phyloP scores from a whole-genome alignment of 2,888 invertebrate genomes.

The Saturnia japonica region DNA sequence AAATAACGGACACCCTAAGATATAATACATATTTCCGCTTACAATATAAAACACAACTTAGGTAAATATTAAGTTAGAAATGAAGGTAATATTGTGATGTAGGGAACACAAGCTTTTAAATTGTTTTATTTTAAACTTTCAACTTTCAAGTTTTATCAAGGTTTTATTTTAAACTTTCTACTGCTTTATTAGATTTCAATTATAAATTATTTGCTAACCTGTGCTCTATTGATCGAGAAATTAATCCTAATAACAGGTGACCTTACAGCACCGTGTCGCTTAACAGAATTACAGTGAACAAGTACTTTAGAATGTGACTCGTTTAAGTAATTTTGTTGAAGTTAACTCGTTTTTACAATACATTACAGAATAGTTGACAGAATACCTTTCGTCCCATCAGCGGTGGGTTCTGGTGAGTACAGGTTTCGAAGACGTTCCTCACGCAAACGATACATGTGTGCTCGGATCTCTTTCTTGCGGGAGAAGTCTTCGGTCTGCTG shows the following conservation, averaged over 20 bases:
- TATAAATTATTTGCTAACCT: too few species aligned
- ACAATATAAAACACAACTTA: neutral
- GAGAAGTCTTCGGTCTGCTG: conserved; percentile 93
- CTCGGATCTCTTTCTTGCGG: conserved; percentile 92
- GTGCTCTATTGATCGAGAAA: too few species aligned
- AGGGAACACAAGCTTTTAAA: too few species aligned
- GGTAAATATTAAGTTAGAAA: too few species aligned
- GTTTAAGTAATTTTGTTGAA: neutral
- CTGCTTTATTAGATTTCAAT: too few species aligned
- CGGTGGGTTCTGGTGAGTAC: conserved; percentile 81
- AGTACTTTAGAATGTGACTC: neutral
- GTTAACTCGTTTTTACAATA: neutral
- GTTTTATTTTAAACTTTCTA: too few species aligned
- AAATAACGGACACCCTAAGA: neutral
- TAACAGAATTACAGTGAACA: too few species aligned
- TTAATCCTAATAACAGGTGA: too few species aligned
- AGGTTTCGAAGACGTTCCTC: conserved; percentile 90
- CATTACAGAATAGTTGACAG: neutral
- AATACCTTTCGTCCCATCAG: conserved; percentile 63
- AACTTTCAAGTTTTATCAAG: too few species aligned
- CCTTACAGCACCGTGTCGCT: too few species aligned
- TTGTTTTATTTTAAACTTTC: too few species aligned
- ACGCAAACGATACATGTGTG: conserved; percentile 91
- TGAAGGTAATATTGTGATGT: too few species aligned
- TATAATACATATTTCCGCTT: neutral